A percentile compares a stretch with the other conserved stretches of the same genome.
phyloP scores from a whole-genome alignment of 2,113 vertebrate species.

The Taurulus bubalis region DNA sequence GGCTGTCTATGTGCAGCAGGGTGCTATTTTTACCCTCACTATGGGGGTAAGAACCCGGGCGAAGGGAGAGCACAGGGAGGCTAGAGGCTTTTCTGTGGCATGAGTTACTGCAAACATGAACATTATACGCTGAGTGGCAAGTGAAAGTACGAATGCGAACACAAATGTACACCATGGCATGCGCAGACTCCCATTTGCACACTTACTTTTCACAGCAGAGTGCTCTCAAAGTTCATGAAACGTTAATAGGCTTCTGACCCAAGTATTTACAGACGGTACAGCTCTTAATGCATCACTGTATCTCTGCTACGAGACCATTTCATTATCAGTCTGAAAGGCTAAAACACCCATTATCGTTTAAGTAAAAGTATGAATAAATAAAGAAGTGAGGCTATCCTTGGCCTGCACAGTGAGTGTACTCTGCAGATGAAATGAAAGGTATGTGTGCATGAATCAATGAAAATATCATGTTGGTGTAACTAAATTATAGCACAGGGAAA shows the following conservation, averaged over 20 bases:
- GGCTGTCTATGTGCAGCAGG: conserved; percentile 62
- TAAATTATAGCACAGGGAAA: not conserved
- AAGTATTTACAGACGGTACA: conserved; percentile 13
- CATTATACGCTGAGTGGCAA: not conserved
- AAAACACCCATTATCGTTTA: not conserved
- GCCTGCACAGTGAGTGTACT: not conserved
- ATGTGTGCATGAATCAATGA: not conserved
- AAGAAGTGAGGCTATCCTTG: not conserved
- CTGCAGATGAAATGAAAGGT: not conserved
- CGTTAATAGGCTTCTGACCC: conserved; percentile 56
- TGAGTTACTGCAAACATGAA: conserved; percentile 49
- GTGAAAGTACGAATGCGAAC: not conserved
- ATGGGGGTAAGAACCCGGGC: conserved; percentile 52
- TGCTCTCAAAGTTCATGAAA: conserved; percentile 64
- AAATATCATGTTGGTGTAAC: not conserved
- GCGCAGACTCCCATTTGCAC: conserved; percentile 1
- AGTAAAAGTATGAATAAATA: conserved; percentile 19
- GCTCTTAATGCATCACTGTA: conserved; percentile 53
- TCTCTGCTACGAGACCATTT: conserved; percentile 44
- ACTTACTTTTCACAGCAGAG: conserved; percentile 7
- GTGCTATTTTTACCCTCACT: conserved; percentile 78
- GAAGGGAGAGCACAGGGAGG: conserved; percentile 29
- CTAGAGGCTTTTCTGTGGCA: conserved; percentile 40
- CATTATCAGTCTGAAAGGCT: conserved; percentile 46
- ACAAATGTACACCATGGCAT: conserved; percentile 12